A percentile compares a stretch with the other conserved stretches of the same genome.
Conservation (phyloP, 2,888 invertebrate genomes). For the Coelinius sp. region DNA sequence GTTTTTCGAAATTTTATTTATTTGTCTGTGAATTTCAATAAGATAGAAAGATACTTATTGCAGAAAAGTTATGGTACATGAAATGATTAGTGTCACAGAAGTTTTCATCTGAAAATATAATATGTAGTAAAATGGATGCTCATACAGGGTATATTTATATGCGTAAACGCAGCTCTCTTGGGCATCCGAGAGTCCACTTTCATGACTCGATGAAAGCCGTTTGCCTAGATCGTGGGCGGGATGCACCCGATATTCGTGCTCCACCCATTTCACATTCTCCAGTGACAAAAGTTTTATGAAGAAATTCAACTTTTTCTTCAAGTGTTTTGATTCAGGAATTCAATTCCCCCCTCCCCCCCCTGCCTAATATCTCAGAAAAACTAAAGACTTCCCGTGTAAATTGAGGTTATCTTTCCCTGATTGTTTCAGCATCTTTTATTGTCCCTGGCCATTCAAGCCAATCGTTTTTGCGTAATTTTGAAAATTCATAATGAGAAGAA, state of each 20-base stretch:
- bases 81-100: constrained; percentile 20
- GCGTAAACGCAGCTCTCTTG: constrained; percentile 27
- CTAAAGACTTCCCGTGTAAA: constrained; percentile 36
- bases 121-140: neutral
- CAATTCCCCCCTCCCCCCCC: neutral
- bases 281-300: neutral
- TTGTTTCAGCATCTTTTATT: constrained; percentile 59
- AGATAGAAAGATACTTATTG: neutral
- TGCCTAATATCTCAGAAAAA: constrained; percentile 12
- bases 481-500: neutral
- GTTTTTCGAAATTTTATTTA: neutral
- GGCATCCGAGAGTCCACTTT: constrained; percentile 52
- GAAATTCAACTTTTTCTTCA: neutral
- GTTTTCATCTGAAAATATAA: neutral
- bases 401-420: constrained; percentile 55
- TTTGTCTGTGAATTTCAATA: neutral
- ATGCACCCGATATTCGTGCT: constrained; percentile 21
- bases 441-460: constrained; percentile 32
- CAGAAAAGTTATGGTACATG: neutral
- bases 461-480: neutral
- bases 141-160: constrained; percentile 26
- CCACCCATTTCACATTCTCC: constrained; percentile 20
- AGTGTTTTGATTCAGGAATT: neutral
- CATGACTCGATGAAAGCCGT: constrained; percentile 61
- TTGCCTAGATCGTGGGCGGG: constrained; percentile 61